Evolutionary conservation across 2,113 vertebrate genomes (phyloP).

Genomic region (Pelodiscus sinensis): DNA sequence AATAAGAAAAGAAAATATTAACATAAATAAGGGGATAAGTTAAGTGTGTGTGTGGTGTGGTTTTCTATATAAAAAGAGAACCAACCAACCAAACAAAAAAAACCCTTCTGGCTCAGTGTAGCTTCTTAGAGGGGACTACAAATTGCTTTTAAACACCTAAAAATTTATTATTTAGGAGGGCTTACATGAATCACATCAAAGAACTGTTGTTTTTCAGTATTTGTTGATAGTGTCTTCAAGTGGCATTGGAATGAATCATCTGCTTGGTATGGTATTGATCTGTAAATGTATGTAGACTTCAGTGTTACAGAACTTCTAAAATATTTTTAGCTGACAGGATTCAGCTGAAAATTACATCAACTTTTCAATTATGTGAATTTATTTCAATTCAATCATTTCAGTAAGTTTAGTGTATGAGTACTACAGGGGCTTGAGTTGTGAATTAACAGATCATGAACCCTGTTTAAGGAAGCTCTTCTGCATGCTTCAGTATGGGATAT

Average conservation of each 20-base stretch:
- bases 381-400: neutral
- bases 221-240: too few species aligned
- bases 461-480: neutral
- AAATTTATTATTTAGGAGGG: neutral
- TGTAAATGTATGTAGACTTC: too few species aligned
- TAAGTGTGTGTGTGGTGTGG: too few species aligned
- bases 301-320: too few species aligned
- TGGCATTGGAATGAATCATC: too few species aligned
- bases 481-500: neutral
- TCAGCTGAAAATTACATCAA: neutral
- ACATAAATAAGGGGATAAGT: neutral
- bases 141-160: neutral
- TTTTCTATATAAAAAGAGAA: too few species aligned
- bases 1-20: neutral
- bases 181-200: too few species aligned
- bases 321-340: neutral
- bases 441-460: neutral
- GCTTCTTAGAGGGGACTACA: neutral
- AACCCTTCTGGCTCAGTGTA: neutral
- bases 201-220: too few species aligned
- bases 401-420: fast-evolving
- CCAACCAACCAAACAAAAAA: too few species aligned
- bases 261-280: too few species aligned
- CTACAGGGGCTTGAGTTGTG: neutral
- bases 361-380: neutral